Evolutionary conservation across 30 jellyfish, hydroid and myxozoan species (phyloP), one percentile per base, ranked within the genome.

Genomic region (Euphysa ruthae): DNA sequence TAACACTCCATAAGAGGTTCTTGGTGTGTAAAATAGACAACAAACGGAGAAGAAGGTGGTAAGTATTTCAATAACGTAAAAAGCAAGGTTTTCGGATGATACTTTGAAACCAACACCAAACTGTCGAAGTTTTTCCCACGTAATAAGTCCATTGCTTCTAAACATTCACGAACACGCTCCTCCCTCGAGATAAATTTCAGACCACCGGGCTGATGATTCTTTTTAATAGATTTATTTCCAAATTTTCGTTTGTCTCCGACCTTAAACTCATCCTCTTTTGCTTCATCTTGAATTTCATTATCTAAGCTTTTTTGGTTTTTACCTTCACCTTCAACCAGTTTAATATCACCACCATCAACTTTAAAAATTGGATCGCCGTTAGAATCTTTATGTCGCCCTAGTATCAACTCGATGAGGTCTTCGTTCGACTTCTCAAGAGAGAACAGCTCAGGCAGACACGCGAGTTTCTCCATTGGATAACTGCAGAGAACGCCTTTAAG

Each of bases 1-100:
- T 70, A 85, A 51, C 96, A 85, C 63, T 77, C 92, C 92, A 73
- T 65, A 5, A 85, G 77, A 32, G 96, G 96, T 57, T 85, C 96
- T 61, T 66, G 91, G 79, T 61, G 74, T 35, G 84, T 81, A 56
- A 86, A 85, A 69, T 85, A 85, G 49, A 85, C 78, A 34, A 78
- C 89, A 49, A 85, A 69, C 10, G 96, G 96, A 15, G 71, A 14
- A 3, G 93, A 75, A 24, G 82, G 84, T 32, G 64, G 83, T 21
- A 85, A 43, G 56, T 24, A 85, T 26, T 64, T 82, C n/a, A 85
- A 22, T 55, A 85, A 43, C 28, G 84, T 78, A 16, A 63, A 12
- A 2, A 85, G 78, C 20, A 66, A 12, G 4, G 35, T 43, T 34
- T 57, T 25, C n/a, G 96, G 96, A 69, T 78, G 85, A 23, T 33